These are phyloP conservation scores for Hirtodrosophila alboralis DNA, from an alignment of 2,888 invertebrate species.

Conservation along the genomic window DNA sequence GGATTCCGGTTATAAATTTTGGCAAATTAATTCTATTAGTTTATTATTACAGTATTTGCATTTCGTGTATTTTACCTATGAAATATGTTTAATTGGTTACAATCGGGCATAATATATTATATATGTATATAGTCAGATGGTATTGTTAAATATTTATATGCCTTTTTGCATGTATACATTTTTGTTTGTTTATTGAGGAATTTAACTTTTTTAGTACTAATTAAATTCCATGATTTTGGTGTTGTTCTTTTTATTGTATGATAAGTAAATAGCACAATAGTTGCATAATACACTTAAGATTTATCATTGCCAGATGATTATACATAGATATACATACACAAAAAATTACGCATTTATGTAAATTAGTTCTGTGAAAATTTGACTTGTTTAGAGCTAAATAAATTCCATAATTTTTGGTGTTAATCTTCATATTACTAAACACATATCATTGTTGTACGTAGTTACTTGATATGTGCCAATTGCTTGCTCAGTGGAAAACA, in stretches of 20 bases:
- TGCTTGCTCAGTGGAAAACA: slow-evolving; percentile 30
- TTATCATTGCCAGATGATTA: too few relatives aligned
- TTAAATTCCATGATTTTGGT: too few relatives aligned
- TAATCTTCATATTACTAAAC: slow-evolving; percentile 9
- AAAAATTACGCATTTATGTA: slow-evolving; percentile 5
- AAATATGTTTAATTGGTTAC: slow-evolving; percentile 27
- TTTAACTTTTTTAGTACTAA: too few relatives aligned
- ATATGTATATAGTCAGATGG: background rate
- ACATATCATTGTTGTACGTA: slow-evolving; percentile 36
- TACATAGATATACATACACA: background rate
- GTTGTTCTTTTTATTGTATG: too few relatives aligned
- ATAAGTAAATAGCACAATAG: too few relatives aligned
- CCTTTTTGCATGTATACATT: too few relatives aligned
- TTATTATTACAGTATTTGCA: slow-evolving; percentile 1
- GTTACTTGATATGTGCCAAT: slow-evolving; percentile 49
- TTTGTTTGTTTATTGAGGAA: too few relatives aligned
- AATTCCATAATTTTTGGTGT: slow-evolving; percentile 26
- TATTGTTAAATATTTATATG: too few relatives aligned
- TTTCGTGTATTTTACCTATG: slow-evolving; percentile 1
- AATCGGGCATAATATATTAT: slow-evolving; percentile 19
- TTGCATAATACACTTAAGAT: too few relatives aligned
- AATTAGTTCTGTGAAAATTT: slow-evolving; percentile 15
- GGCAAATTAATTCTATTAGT: slow-evolving; percentile 9
- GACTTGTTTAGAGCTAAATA: slow-evolving; percentile 31
- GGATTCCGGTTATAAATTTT: slow-evolving; percentile 29